Evolutionary conservation across 2,888 invertebrate species (phyloP), one percentile per base, ranked within the genome.

Genomic region (Acheta domesticus): DNA sequence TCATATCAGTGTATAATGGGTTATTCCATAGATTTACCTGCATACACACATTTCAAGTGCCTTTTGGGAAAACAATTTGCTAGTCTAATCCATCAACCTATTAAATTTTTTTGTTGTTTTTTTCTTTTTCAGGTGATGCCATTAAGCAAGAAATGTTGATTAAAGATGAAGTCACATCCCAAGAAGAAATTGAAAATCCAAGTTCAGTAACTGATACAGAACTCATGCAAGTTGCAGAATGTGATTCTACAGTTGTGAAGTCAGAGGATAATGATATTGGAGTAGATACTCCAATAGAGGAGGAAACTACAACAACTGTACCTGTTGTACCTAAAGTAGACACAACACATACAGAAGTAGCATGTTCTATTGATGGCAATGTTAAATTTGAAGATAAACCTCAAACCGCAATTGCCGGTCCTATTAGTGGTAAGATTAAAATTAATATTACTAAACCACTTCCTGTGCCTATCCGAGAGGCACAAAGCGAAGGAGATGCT

Each of bases 361-460:
- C 90, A 77, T 91, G 91, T 49, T 91, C 93, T 0, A 93, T 94
- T 82, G 94, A 95, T 86, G 94, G 94, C 74, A 95, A 95, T 86
- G 89, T 93, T 12, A 93, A 94, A 84, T 86, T 91, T 16, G 90
- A 91, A 75, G 89, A 90, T 79, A 87, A 90, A 2, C 86, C 89
- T 0, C 87, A 89, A 16, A 87, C 89, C 23, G 84, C 87, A 12
- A 84, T 86, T 84, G 81, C 88, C 86, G 80, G 76, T n/a, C 85
- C 86, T 16, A 84, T 84, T 82, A 83, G 81, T 81, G 90, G 90
- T 83, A 92, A 90, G 85, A 95, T 95, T 83, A 92, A 94, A 84
- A 95, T 95, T 87, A 95, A 94, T 88, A 95, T 95, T 85, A 92
- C 92, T 83, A 94, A 94, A 86, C 89, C 92, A 14, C 85, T 76